Conservation (phyloP, 2,888 invertebrate species). For the Cataglyphis altisquamis region DNA sequence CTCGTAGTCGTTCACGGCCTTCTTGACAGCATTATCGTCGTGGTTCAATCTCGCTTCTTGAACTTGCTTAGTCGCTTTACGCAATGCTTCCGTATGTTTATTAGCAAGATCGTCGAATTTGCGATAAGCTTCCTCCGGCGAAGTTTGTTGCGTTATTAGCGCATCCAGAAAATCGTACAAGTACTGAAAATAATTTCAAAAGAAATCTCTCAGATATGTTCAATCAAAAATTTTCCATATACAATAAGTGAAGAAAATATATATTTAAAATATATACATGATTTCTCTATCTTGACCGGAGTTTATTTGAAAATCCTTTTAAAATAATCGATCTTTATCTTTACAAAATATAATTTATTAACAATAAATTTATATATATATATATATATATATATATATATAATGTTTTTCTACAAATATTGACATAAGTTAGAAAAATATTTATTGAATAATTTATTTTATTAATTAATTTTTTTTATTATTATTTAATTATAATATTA, state of each 20-base stretch:
- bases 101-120: constrained; percentile 98
- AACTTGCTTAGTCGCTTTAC: constrained; percentile 97
- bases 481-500: not conserved
- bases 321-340: not conserved
- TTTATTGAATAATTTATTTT: not conserved
- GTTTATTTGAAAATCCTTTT: not conserved
- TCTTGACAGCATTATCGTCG: constrained; percentile 95
- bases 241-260: not conserved
- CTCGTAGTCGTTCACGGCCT: constrained; percentile 96
- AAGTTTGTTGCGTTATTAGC: constrained; percentile 98
- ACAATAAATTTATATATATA: not conserved
- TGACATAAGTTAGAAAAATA: not conserved
- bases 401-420: not conserved
- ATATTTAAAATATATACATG: not conserved
- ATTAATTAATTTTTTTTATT: not conserved
- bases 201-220: not conserved
- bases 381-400: not conserved
- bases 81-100: constrained; percentile 94
- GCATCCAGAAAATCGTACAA: constrained; percentile 98
- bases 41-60: constrained; percentile 96
- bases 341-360: not conserved
- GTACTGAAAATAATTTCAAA: constrained; percentile 88
- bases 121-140: constrained; percentile 97
- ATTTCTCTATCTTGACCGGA: not conserved
- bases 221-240: not conserved